Conservation (phyloP, 1,140 invertebrate species). For the Zaprionus nigranus region DNA sequence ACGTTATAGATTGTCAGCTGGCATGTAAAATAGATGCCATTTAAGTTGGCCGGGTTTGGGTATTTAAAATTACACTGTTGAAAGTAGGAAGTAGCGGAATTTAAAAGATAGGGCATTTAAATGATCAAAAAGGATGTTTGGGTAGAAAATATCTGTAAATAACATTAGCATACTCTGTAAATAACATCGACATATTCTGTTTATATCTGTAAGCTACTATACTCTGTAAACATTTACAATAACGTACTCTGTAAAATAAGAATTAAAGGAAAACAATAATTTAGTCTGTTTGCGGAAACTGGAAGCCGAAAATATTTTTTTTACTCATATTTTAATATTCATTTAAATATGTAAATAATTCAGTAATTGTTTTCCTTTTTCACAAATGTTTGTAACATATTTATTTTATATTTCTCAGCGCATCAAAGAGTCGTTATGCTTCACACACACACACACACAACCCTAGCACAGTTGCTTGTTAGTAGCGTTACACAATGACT, state of each 20-base stretch:
- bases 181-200: too few species aligned
- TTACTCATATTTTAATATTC: neutral
- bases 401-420: neutral
- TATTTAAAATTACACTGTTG: neutral
- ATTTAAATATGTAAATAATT: neutral
- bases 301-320: too few species aligned
- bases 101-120: neutral
- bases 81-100: neutral
- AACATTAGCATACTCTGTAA: too few species aligned
- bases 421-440: neutral
- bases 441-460: neutral
- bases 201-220: too few species aligned
- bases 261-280: too few species aligned
- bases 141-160: neutral
- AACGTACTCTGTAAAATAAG: too few species aligned
- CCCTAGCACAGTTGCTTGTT: neutral
- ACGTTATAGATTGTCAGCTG: conserved; percentile 5
- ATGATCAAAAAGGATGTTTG: neutral
- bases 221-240: too few species aligned
- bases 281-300: too few species aligned
- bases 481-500: conserved; percentile 26
- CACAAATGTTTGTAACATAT: neutral
- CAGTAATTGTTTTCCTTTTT: neutral
- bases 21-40: neutral
- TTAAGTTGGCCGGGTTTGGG: neutral